These are phyloP conservation scores for Echiichthys vipera DNA, from an alignment of 2,797 vertebrate species.

Conservation along the genomic window DNA sequence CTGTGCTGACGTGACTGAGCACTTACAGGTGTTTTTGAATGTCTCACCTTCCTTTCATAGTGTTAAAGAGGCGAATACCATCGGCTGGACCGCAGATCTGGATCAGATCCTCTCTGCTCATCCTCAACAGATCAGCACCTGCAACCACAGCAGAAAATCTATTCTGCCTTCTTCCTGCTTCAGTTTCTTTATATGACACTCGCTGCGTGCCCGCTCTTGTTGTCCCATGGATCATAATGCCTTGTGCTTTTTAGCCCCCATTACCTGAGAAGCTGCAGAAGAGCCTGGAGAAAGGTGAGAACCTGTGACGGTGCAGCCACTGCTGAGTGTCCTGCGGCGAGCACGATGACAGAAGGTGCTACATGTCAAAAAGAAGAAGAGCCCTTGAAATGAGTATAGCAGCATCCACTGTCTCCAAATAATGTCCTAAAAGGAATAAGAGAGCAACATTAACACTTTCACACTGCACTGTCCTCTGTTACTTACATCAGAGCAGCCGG, in stretches of 20 bases:
- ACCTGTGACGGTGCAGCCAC: constrained; percentile 94
- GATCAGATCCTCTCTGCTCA: constrained; percentile 94
- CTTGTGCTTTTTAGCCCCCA: neutral
- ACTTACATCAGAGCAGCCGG: constrained; percentile 92
- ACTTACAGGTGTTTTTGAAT: neutral
- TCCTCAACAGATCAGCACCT: constrained; percentile 95
- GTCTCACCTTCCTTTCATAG: constrained; percentile 93
- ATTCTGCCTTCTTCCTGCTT: neutral
- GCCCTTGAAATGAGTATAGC: constrained; percentile 81
- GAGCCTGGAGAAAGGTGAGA: constrained; percentile 92
- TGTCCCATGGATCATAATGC: neutral
- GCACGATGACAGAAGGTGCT: constrained; percentile 91
- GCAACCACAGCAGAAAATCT: constrained; percentile 35
- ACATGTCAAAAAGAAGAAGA: constrained; percentile 89
- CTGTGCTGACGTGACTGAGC: neutral
- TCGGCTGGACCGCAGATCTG: constrained; percentile 96
- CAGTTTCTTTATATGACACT: neutral
- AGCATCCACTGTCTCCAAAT: constrained; percentile 76
- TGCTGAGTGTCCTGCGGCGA: constrained; percentile 93
- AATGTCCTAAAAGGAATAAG: constrained; percentile 75
- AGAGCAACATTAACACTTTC: constrained; percentile 76
- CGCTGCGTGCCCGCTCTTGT: neutral
- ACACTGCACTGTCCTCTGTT: constrained; percentile 54
- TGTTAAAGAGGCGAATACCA: constrained; percentile 95
- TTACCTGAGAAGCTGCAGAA: constrained; percentile 96